phyloP scores from a whole-genome alignment of 2,797 vertebrate genomes.

The Gorsachius magnificus region DNA sequence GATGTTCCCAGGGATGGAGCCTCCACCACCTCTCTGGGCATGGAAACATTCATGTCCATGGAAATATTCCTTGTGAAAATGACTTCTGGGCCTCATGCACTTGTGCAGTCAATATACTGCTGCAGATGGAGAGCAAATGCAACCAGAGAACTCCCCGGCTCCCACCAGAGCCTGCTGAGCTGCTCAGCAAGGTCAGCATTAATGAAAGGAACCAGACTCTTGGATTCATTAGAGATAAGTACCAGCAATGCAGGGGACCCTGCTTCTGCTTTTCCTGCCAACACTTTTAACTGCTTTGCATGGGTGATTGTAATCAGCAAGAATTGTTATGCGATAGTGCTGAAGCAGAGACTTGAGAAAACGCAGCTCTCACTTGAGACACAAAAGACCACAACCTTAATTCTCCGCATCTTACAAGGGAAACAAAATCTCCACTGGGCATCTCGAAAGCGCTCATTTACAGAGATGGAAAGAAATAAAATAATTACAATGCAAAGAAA shows the following conservation, averaged over 20 bases:
- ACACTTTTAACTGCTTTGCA: slow-evolving; percentile 6
- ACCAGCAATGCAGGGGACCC: neutral
- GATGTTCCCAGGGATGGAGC: too few species aligned
- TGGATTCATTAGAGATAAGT: neutral
- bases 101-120: neutral
- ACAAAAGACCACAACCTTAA: neutral
- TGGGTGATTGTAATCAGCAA: slow-evolving; percentile 14
- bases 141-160: neutral
- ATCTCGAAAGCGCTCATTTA: neutral
- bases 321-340: neutral
- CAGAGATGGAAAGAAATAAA: slow-evolving; percentile 4
- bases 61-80: neutral
- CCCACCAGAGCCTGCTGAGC: neutral
- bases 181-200: neutral
- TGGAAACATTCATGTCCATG: neutral
- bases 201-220: neutral
- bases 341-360: slow-evolving; percentile 35
- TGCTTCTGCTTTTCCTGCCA: slow-evolving; percentile 42
- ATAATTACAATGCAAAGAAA: neutral
- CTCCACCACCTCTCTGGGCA: too few species aligned
- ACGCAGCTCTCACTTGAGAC: neutral
- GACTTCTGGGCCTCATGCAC: neutral
- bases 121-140: neutral
- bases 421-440: neutral
- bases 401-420: neutral